Evolutionary conservation across 2,113 vertebrate species (phyloP), one percentile per base, ranked within the genome.

Genomic region (Patagioenas fasciata): DNA sequence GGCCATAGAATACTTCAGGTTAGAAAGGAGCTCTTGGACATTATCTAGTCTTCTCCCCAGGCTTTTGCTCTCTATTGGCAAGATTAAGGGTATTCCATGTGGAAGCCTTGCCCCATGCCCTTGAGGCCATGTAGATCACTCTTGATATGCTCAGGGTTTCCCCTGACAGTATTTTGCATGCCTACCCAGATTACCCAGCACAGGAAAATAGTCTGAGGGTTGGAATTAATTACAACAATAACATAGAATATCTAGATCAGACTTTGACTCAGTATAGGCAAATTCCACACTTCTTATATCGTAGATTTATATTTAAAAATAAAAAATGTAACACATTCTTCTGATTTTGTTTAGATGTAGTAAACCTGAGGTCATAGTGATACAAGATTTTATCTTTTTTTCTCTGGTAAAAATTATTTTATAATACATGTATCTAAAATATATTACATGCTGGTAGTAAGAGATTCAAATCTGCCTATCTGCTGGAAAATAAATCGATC

Each of bases 371-470:
- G 6, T 54, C 28, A 44, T 50, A 80, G 2, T 58, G 9, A 58
- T 14, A 20, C 1, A 79, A 78, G 13, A 9, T 10, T 20, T 7
- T 28, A 5, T 44, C 75, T 26, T 48, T n/a, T 62, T 62, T 23
- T 29, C 5, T 40, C 28, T n/a, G 6, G 2, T 61, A 54, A 48
- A n/a, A 13, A 3, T 9, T n/a, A 0, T 42, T 75, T 74, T 74
- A 11, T 0, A 71, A 67, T 34, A 34, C 0, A 0, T 34, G 1
- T 8, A 32, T 24, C 28, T 38, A 67, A 75, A 83, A 67, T 32
- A 48, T 7, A 15, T 67, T 26, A 17, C 24, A 50, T 50, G 3
- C 3, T 24, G 42, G 6, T 58, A 36, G 10, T 29, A 36, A 74
- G 6, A 15, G 9, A 70, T 61, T 64, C 6, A 83, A 38, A 72